Base-by-base conservation (phyloP, 2,797 vertebrate genomes). In the Falco cherrug region DNA sequence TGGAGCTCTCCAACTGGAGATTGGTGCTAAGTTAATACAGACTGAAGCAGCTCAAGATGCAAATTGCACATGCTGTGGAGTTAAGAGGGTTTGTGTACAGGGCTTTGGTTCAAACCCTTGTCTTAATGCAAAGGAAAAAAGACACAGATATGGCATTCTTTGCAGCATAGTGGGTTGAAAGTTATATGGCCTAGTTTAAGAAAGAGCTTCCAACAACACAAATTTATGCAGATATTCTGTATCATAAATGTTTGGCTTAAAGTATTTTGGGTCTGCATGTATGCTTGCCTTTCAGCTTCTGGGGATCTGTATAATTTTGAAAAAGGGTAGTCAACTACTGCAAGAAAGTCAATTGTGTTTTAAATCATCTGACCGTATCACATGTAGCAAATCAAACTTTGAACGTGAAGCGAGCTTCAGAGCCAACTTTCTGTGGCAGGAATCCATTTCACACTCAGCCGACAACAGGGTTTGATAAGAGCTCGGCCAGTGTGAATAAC, bases 361-460 rank as follows among this genome's bases (percentile, higher is more conserved):
- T 78, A 95, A 96, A 87, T 78, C 95, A 96, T 61, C 77, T n/a
- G 26, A 75, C 74, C 84, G 60, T 65, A 94, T 95, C 95, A 85
- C 91, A 67, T 29, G 94, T 82, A 91, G 95, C 88, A 95, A 96
- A 96, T 93, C 86, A 95, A 97, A 97, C 79, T 78, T 64, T 59
- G 93, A 90, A 80, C 95, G 71, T 1, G 22, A 87, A 89, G 84
- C 0, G 0, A 95, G 82, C 13, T 87, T 83, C 65, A 39, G 84
- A 95, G 95, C 77, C 93, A 95, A 79, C 88, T 88, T 94, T 94
- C 81, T 53, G 83, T 87, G 90, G 83, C 93, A 97, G 61, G 90
- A 95, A 97, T 96, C 83, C 90, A 95, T 95, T 96, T 95, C 95
- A 96, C 95, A 97, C 91, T 91, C 93, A 94, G 80, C 37, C 10